Percentiles rank a stretch among this genome's conserved stretches.
Conservation (phyloP, 2,113 vertebrate genomes). For the Cercopithecus mona region DNA sequence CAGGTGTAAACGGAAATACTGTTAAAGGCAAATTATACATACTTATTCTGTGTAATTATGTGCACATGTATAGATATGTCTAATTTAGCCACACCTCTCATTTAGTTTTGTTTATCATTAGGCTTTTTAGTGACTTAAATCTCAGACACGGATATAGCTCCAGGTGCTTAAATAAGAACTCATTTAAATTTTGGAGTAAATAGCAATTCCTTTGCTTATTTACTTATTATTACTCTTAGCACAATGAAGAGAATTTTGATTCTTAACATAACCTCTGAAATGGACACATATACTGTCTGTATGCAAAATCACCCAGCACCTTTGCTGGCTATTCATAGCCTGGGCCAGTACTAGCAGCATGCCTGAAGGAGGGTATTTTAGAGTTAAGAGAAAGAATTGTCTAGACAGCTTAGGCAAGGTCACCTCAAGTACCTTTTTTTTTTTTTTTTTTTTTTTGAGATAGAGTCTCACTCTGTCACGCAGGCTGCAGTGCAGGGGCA, state of each 20-base stretch:
- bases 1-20: constrained; percentile 35
- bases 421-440: background rate
- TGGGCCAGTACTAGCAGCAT: background rate
- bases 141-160: background rate
- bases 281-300: constrained; percentile 49
- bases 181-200: constrained; percentile 70
- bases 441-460: too few relatives aligned
- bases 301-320: constrained; percentile 6
- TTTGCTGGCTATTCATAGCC: background rate
- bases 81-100: constrained; percentile 61
- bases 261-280: constrained; percentile 67
- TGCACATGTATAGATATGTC: constrained; percentile 33
- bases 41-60: constrained; percentile 59
- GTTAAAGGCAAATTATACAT: constrained; percentile 60
- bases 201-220: constrained; percentile 32
- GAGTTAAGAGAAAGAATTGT: background rate
- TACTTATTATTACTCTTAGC: constrained; percentile 49
- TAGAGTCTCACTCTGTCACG: too few relatives aligned
- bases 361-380: background rate
- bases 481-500: too few relatives aligned
- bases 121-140: constrained; percentile 77
- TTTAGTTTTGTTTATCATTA: constrained; percentile 73
- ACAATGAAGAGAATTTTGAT: constrained; percentile 52
- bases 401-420: background rate
- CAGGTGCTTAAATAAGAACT: constrained; percentile 24